Evolutionary conservation across 2,113 vertebrate genomes (phyloP).

Genomic region (Perccottus glenii): DNA sequence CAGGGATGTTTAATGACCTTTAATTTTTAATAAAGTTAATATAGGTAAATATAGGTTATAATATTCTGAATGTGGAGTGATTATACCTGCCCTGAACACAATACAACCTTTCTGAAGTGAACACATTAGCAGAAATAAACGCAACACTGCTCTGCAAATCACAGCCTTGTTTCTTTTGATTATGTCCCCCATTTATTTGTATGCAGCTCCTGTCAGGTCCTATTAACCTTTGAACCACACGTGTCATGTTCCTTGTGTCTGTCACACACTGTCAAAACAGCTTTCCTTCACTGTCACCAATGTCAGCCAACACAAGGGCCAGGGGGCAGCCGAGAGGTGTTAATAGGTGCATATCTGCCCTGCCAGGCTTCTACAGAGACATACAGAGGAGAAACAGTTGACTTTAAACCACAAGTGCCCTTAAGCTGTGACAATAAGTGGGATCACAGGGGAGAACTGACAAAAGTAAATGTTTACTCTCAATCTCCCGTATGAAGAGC

Average conservation of each 20-base stretch:
- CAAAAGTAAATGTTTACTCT: conserved; percentile 53
- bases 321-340: conserved; percentile 11
- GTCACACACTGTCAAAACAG: conserved; percentile 26
- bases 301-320: conserved; percentile 18
- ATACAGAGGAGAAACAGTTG: background rate
- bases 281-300: background rate
- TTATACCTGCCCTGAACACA: conserved; percentile 4
- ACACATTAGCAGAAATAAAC: conserved; percentile 17
- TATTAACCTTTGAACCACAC: conserved; percentile 3
- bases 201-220: background rate
- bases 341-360: conserved; percentile 20
- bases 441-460: conserved; percentile 29
- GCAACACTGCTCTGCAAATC: too few species aligned
- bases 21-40: too few species aligned
- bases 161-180: too few species aligned
- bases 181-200: background rate
- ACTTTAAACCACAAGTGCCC: conserved; percentile 36
- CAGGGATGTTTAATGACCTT: background rate
- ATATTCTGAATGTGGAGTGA: conserved; percentile 1
- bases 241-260: background rate
- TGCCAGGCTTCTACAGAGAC: conserved; percentile 20
- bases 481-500: conserved; percentile 29
- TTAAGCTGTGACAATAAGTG: conserved; percentile 28
- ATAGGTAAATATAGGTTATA: too few species aligned
- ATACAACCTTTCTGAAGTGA: background rate